phyloP scores from a whole-genome alignment of 2,888 invertebrate genomes.

The Microctonus hyperodae region DNA sequence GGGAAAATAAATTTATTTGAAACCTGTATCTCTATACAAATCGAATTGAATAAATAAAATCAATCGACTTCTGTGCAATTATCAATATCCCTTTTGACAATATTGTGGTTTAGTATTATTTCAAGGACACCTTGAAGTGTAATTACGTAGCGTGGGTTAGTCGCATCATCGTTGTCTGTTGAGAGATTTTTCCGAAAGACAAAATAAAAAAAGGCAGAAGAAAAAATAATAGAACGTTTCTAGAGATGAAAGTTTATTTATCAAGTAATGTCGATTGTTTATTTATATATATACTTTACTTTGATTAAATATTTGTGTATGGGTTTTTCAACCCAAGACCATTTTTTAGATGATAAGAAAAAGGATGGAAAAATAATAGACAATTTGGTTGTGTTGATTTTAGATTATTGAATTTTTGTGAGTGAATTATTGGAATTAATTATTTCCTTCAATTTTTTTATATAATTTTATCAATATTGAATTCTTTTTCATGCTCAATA shows the following conservation, averaged over 20 bases:
- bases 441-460: background rate
- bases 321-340: background rate
- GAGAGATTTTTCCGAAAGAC: background rate
- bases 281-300: background rate
- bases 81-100: background rate
- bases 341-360: background rate
- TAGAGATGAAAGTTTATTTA: background rate
- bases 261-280: background rate
- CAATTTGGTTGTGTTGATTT: background rate
- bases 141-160: background rate
- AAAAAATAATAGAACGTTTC: background rate
- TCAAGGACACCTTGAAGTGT: background rate
- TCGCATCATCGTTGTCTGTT: background rate
- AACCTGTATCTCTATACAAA: background rate
- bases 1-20: background rate
- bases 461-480: background rate
- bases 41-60: background rate
- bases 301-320: background rate
- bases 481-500: background rate
- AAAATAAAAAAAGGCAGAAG: background rate
- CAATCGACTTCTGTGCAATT: background rate
- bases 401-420: background rate
- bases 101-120: background rate
- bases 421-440: background rate
- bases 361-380: background rate